Conservation (phyloP, 2,113 vertebrate species). For the Crotalus horridus region DNA sequence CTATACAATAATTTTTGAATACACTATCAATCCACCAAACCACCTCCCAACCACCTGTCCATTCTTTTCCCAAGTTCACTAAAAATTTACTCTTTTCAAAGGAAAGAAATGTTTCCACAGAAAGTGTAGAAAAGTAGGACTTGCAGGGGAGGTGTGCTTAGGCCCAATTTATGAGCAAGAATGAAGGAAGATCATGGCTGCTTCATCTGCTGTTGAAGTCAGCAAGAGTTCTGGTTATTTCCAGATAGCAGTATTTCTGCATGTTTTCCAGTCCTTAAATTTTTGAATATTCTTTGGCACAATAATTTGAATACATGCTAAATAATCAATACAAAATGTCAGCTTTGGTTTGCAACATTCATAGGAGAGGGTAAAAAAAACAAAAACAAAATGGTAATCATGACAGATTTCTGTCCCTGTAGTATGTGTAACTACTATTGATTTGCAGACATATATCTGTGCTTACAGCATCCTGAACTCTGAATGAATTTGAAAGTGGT, state of each 20-base stretch:
- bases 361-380: too few species aligned
- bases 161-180: not conserved
- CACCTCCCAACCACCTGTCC: too few species aligned
- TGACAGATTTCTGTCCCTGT: too few species aligned
- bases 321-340: too few species aligned
- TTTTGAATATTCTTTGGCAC: not conserved
- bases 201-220: not conserved
- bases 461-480: not conserved
- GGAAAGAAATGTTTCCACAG: too few species aligned
- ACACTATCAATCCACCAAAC: too few species aligned
- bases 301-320: not conserved
- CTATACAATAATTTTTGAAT: too few species aligned
- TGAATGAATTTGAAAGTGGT: not conserved
- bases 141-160: not conserved
- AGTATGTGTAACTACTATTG: not conserved
- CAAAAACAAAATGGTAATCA: too few species aligned
- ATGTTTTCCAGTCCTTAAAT: not conserved
- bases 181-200: not conserved
- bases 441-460: not conserved
- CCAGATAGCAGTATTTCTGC: not conserved
- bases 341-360: too few species aligned
- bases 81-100: too few species aligned
- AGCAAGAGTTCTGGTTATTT: not conserved
- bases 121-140: not conserved
- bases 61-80: too few species aligned